A percentile compares a stretch with the other conserved stretches of the same genome.
These are phyloP conservation scores for Isurus oxyrinchus DNA, from an alignment of 2,113 vertebrate genomes.

Conservation along the genomic window DNA sequence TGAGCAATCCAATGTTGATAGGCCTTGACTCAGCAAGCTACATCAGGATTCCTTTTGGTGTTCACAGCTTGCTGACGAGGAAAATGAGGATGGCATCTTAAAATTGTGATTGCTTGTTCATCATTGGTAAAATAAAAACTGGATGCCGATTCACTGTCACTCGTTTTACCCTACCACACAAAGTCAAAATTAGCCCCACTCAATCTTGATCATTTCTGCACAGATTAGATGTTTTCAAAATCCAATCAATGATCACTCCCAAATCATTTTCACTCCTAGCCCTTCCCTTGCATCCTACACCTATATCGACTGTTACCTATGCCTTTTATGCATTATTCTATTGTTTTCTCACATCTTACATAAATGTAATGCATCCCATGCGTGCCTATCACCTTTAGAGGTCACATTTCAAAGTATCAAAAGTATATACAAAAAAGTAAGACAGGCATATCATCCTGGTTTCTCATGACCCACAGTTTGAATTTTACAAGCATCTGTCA, in stretches of 20 bases:
- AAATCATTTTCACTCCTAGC: not conserved
- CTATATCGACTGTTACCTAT: not conserved
- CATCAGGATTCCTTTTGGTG: not conserved
- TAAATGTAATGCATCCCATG: not conserved
- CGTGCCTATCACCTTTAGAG: not conserved
- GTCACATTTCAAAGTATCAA: not conserved
- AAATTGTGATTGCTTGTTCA: not conserved
- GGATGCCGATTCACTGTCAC: not conserved
- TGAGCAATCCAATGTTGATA: not conserved
- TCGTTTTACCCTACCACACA: not conserved
- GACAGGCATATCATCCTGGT: not conserved
- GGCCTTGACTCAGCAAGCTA: not conserved
- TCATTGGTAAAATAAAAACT: not conserved
- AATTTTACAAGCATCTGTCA: not conserved
- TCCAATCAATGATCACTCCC: not conserved
- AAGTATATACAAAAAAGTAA: not conserved
- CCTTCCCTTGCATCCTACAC: not conserved
- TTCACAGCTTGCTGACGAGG: not conserved
- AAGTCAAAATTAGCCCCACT: not conserved
- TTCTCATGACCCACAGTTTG: not conserved
- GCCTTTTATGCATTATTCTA: not conserved
- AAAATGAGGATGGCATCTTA: not conserved
- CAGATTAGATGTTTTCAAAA: not conserved
- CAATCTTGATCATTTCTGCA: not conserved
- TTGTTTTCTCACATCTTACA: not conserved